Base-by-base conservation (phyloP, 2,113 vertebrate species). In the Vanacampus margaritifer region DNA sequence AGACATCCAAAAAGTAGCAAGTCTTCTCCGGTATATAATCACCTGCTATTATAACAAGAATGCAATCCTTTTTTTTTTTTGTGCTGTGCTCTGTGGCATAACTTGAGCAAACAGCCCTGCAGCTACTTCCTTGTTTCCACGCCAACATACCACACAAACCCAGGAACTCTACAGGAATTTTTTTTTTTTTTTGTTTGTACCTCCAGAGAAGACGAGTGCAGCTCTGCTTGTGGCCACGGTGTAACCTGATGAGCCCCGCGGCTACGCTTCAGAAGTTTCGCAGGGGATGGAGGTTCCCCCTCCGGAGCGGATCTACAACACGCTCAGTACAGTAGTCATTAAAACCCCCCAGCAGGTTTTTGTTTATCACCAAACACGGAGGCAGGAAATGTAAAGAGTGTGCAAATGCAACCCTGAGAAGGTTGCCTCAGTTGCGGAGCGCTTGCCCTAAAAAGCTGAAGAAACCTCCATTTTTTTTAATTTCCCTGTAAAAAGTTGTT, bases 221-320 rank as follows among this genome's bases (percentile, higher is more conserved):
- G 71, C 75, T 85, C 68, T 72, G 81, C 87, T 80, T 75, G 64
- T 75, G 35, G 58, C n/a, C 12, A 39, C 74, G 79, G 73, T 88
- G 89, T 89, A 91, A 91, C 83, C 81, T 68, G 86, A 90, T 85
- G 82, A 86, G 75, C 78, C 74, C 26, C 51, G 28, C 82, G 75
- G 74, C 78, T 79, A 70, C 68, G 81, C 80, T 75, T 80, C 74
- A 75, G 13, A 76, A 76, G 76, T 83, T 78, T 79, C 73, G 80
- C 79, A 75, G 65, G 76, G 79, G 82, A 84, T 84, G 81, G 79
- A 77, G 73, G 71, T 45, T 79, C 58, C 64, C 64, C 73, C 59
- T 37, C 64, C 46, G 58, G 65, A 21, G 56, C 73, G 71, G 64
- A 74, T 75, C 70, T 71, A 65, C 54, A 60, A 65, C 68, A 9